Evolutionary conservation across 2,888 invertebrate species (phyloP), one percentile per base, ranked within the genome.

Genomic region (Calliscelio sp.): DNA sequence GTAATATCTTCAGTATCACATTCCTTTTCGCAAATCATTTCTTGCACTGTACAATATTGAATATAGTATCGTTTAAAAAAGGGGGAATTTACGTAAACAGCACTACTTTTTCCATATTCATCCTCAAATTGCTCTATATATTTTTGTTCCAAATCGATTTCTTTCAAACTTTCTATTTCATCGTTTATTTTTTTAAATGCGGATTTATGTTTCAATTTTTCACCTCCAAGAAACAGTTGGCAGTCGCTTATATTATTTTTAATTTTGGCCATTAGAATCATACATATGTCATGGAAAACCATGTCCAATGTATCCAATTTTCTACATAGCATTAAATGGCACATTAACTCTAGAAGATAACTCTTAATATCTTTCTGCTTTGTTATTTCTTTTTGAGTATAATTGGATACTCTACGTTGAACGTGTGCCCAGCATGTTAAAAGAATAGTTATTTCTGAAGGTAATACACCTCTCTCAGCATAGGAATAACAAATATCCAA

Each of bases 371-470:
- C 22, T 61, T 44, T 3, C 49, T 41, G 10, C 71, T 44, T 10
- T 73, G 71, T 49, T 38, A 80, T 6, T 8, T 70, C 49, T 1
- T 61, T 78, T 3, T 70, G 44, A 1, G 83, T 65, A 0, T 32
- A 61, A 22, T 28, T 59, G 1, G 86, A 66, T 0, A 86, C 74
- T n/a, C 65, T 73, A n/a, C 85, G 78, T 81, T 85, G 83, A 0
- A 86, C 80, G 59, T 86, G 84, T 0, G 57, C 85, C 70, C 61
- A 86, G 32, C 86, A 86, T 22, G 66, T 57, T 73, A 85, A 68
- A 0, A 86, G 7, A 1, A 83, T 16, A 1, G 35, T 78, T 1
- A 81, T 20, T 3, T 68, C 10, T 55, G 68, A 44, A 0, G 63
- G 46, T 22, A 8, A 2, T 4, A 16, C 14, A 5, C 38, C 11